Evolutionary conservation across 2,797 vertebrate genomes (phyloP), one percentile per base, ranked within the genome.

Genomic region (Tenualosa ilisha): DNA sequence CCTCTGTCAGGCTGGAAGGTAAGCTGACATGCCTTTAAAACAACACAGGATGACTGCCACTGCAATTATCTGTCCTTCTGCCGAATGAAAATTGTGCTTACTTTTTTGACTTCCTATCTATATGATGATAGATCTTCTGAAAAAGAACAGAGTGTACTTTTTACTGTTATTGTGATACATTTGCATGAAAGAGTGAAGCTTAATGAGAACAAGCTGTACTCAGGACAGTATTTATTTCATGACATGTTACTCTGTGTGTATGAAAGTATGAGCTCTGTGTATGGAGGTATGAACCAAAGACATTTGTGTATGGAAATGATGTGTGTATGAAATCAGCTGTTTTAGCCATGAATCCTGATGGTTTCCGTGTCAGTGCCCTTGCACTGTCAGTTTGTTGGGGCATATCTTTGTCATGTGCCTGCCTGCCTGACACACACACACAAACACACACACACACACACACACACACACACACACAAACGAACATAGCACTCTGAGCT

Each of bases 1-100:
- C 92, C 53, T 93, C 96, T 0, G 87, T 99, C 85, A 93, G 94
- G 81, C 90, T 99, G 86, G 97, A 99, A 93, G 98, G 98, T 98
- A 6, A 8, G 72, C 3, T 20, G 0, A 46, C 15, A 46, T 13
- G 8, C 20, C 40, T 22, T 40, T 46, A 79, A 40, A 46, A 17
- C 17, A 8, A 79, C 72, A 63, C 79, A 65, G 3, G 6, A 40
- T 46, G 40, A 15, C 7, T 8, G 72, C 37, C 72, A 43, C 40
- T 46, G 72, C 20, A 37, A 20, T 22, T 0, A 46, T 20, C 37
- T 40, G 0, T 46, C 43, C 37, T 79, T 2, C 40, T 46, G 17
- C 20, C 72, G 20, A 79, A 8, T 17, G 40, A 46, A 79, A 79
- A 46, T 79, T 17, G 9, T 46, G 46, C 2, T 22, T 6, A 22